These are phyloP conservation scores for Ypsolopha scabrella DNA, from an alignment of 2,888 invertebrate genomes.

Conservation along the genomic window DNA sequence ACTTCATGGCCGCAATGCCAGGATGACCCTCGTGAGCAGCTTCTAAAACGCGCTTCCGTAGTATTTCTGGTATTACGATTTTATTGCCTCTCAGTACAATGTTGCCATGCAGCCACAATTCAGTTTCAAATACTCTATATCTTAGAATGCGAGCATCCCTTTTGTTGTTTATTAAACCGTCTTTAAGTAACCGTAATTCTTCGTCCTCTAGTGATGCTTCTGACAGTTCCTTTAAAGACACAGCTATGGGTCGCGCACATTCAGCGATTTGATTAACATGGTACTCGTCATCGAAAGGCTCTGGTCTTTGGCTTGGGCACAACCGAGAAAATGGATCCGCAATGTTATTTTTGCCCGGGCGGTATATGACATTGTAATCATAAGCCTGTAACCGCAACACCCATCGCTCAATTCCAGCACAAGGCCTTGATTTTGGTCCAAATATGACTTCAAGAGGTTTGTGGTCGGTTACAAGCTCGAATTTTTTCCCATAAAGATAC, in stretches of 20 bases:
- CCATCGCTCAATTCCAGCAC: slow-evolving; percentile 16
- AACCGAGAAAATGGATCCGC: slow-evolving; percentile 8
- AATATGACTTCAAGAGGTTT: slow-evolving; percentile 27
- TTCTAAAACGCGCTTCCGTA: too few relatives aligned
- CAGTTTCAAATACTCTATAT: too few relatives aligned
- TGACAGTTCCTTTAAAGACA: slow-evolving; percentile 8
- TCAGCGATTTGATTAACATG: background rate
- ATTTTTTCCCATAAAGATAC: slow-evolving; percentile 17
- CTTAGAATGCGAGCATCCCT: too few relatives aligned
- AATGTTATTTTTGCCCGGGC: slow-evolving; percentile 14
- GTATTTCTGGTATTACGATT: too few relatives aligned
- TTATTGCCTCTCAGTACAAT: too few relatives aligned
- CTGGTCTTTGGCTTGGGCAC: background rate
- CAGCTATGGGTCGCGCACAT: background rate
- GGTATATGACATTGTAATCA: slow-evolving; percentile 9
- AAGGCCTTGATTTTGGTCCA: slow-evolving; percentile 14
- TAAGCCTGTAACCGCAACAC: slow-evolving; percentile 15
- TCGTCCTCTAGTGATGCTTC: too few relatives aligned
- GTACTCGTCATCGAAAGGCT: background rate
- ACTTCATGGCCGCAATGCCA: too few relatives aligned
- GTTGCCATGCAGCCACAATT: too few relatives aligned
- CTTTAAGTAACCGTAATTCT: too few relatives aligned
- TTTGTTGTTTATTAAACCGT: too few relatives aligned
- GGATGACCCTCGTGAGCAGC: too few relatives aligned
- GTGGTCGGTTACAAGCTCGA: slow-evolving; percentile 24